Evolutionary conservation across 2,888 invertebrate species (phyloP), one percentile per base, ranked within the genome.

Genomic region (Seira musarum): DNA sequence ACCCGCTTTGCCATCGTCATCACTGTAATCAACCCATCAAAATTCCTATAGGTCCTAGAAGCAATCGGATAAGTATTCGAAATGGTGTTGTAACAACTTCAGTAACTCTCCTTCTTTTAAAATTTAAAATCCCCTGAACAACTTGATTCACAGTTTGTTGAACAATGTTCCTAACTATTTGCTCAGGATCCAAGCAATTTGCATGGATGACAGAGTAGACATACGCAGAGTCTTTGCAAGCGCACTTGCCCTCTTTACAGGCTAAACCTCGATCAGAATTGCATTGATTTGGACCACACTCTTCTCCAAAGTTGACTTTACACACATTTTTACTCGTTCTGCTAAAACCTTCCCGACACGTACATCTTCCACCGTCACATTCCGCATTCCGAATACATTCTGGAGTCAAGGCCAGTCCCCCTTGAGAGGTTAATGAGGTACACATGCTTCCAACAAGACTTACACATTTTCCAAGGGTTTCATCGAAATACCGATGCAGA

Each of bases 211-310:
- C 71, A 19, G 77, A 74, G 25, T 82, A 83, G 17, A 66, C 77
- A 35, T 71, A 80, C 10, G 73, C 65, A 0, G 75, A 80, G 60
- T 83, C 83, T 2, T 77, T n/a, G 22, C 83, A 83, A 21, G 63
- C 53, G 57, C 83, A 83, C 15, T 19, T 25, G n/a, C 74, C 77
- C 19, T 80, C 70, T 60, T 80, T 82, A 53, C 83, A 83, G 1
- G 81, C 83, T 5, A 83, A 68, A 0, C 81, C 81, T 64, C 76
- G 70, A 5, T 83, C 83, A 10, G 17, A 6, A 49, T 82, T 80
- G 30, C 83, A 83, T 61, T 77, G 70, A 6, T 57, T 5, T 1
- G 77, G 70, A 0, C 74, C 77, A 64, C 83, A 83, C 6, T 60
- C 60, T 57, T 82, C 69, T 17, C 77, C 77, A 30, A 40, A 63